Evolutionary conservation across 2,113 vertebrate species (phyloP), one percentile per base, ranked within the genome.

Genomic region (Sinocyclocheilus grahami): DNA sequence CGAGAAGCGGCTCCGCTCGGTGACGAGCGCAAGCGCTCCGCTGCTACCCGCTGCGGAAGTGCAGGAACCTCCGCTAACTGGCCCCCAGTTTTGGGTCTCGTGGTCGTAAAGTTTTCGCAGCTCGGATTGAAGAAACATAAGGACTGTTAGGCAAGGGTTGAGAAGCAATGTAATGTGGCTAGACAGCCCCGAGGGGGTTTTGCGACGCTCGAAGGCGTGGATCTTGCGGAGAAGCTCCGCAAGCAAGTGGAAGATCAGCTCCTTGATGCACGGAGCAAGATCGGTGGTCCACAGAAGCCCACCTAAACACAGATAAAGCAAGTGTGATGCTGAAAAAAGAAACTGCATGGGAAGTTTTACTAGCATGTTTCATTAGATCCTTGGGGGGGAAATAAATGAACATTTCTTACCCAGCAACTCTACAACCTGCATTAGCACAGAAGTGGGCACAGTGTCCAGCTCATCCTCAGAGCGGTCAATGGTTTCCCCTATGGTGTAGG

Each of bases 231-330:
- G 94, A 80, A 99, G 92, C 90, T 99, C 98, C 0, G 97, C 97
- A 87, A 99, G 84, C 86, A 98, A 94, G 69, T 99, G 98, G 90
- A 99, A 99, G 22, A 95, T 92, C 4, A 98, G 93, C 86, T 99
- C 98, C 90, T 99, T 99, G 91, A 99, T 96, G 0, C 96, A 96
- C 0, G 97, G 96, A 0, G 98, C 96, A 93, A 97, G 94, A 93
- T 98, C 97, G 0, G 97, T 99, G 8, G 96, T 97, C 98, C 98
- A 99, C 69, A 99, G 94, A 86, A 99, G 96, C 85, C 97, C 97
- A 51, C 97, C 98, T 99, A 75, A 58, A 87, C 39, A 20, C 78
- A 78, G 16, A 33, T 72, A 22, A 77, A 76, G 48, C 80, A 89
- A 86, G 58, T 11, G 7, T 86, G 4, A 78, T 16, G 22, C n/a